phyloP scores from a whole-genome alignment of 2,888 invertebrate species.

The Drosophila pseudotakahashii region DNA sequence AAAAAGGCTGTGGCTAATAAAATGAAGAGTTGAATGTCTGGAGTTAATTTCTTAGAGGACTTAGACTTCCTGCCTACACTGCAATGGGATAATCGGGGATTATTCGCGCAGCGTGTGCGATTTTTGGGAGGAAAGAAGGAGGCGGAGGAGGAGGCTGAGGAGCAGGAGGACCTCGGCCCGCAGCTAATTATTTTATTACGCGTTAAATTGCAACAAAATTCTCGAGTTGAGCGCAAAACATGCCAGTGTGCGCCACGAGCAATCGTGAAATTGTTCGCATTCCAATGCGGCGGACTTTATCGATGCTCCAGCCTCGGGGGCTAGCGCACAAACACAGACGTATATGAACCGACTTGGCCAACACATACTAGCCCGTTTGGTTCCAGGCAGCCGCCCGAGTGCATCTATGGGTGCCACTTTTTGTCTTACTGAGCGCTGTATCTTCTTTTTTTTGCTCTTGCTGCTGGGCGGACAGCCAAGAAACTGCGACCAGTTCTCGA shows the following conservation, averaged over 20 bases:
- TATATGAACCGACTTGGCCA: constrained; percentile 17
- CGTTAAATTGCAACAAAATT: constrained; percentile 80
- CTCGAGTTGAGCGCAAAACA: constrained; percentile 73
- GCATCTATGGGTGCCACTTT: constrained; percentile 77
- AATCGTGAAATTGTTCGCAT: constrained; percentile 79
- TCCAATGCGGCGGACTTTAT: constrained; percentile 69
- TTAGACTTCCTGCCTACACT: constrained; percentile 6
- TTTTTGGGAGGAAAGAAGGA: neutral
- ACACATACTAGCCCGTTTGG: constrained; percentile 40
- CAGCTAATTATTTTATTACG: constrained; percentile 80
- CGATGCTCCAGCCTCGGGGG: constrained; percentile 54
- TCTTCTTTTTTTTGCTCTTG: constrained; percentile 6
- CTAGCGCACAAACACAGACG: neutral
- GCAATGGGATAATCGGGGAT: constrained; percentile 8
- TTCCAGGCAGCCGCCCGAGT: constrained; percentile 52
- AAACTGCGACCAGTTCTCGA: constrained; percentile 64
- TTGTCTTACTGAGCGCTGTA: constrained; percentile 39
- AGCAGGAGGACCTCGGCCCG: constrained; percentile 16
- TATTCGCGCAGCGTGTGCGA: neutral
- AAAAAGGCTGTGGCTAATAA: neutral
- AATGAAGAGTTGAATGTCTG: constrained; percentile 1
- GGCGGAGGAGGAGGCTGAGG: too few species aligned
- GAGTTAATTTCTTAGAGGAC: constrained; percentile 1
- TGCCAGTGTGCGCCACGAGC: constrained; percentile 79
- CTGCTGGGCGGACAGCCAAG: constrained; percentile 55